Evolutionary conservation across 2,888 invertebrate genomes (phyloP), one percentile per base, ranked within the genome.

Genomic region (Sesamia inferens): DNA sequence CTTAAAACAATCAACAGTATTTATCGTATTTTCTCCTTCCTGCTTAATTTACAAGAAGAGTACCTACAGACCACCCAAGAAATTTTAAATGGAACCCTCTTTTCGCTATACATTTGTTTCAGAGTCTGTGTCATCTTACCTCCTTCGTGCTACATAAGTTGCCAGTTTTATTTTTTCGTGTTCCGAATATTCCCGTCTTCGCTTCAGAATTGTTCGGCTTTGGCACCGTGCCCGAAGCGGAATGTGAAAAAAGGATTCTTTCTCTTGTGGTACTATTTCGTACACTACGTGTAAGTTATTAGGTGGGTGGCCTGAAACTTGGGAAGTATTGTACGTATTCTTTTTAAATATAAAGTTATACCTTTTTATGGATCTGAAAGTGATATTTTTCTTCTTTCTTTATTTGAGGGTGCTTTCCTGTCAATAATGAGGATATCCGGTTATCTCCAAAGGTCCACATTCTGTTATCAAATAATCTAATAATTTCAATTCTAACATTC

Each of bases 71-170:
- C 13, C 68, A 71, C 55, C 59, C 63, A 73, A 74, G 67, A 67
- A 80, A 75, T 87, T 87, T 74, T 81, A 78, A 87, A 87, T 86
- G 73, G 85, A 87, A 83, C 71, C 70, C 71, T 47, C 71, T 58
- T 76, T 57, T 71, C 67, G 71, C 75, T 63, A 80, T 82, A 85
- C 85, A 82, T 81, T 85, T 81, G 75, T 83, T 85, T 71, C 76
- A 19, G 10, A 59, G 67, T 70, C 58, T 44, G 51, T 81, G 76
- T 61, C 79, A 79, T 81, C 77, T 83, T 66, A 57, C 68, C 58
- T 79, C 62, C 68, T 74, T 44, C 59, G 66, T 63, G 55, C 63
- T 31, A 31, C 31, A 31, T 82, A 73, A 79, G 69, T 78, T 76
- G 77, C 69, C 55, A 62, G 73, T 71, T 79, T 76, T 77, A 85